Evolutionary conservation across 2,888 invertebrate species (phyloP).

Genomic region (Cynaeus angustus): DNA sequence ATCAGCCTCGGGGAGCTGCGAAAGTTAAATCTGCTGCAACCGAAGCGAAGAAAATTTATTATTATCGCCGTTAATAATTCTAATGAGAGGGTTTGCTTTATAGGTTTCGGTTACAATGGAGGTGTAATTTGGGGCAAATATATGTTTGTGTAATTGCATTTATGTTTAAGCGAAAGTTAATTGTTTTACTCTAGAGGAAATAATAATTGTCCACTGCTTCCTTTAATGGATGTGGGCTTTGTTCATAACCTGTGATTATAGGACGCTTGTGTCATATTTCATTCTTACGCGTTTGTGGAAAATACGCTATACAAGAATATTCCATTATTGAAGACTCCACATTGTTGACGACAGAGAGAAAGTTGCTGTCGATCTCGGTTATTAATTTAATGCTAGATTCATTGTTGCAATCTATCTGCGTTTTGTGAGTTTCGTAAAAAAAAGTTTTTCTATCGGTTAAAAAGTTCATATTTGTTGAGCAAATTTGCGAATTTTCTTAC

Average conservation of each 20-base stretch:
- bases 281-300: conserved; percentile 41
- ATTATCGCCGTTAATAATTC: conserved; percentile 16
- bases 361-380: conserved; percentile 11
- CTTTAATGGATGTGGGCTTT: conserved; percentile 41
- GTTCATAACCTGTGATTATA: conserved; percentile 38
- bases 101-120: conserved; percentile 35
- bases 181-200: conserved; percentile 40
- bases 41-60: conserved; percentile 23
- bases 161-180: conserved; percentile 42
- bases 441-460: too few relatives aligned
- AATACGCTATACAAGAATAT: conserved; percentile 25
- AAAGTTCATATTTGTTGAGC: conserved; percentile 17
- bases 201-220: conserved; percentile 42
- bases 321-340: conserved; percentile 24
- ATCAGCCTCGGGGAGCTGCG: neutral
- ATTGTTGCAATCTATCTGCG: too few relatives aligned
- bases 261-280: conserved; percentile 24
- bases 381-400: neutral
- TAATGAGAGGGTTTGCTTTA: conserved; percentile 36
- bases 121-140: conserved; percentile 32
- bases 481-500: too few relatives aligned
- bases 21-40: conserved; percentile 10
- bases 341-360: conserved; percentile 16
- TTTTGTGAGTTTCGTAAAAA: too few relatives aligned
- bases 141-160: conserved; percentile 30